Evolutionary conservation across 2,113 vertebrate species (phyloP), one percentile per base, ranked within the genome.

Genomic region (Petroica traversi): DNA sequence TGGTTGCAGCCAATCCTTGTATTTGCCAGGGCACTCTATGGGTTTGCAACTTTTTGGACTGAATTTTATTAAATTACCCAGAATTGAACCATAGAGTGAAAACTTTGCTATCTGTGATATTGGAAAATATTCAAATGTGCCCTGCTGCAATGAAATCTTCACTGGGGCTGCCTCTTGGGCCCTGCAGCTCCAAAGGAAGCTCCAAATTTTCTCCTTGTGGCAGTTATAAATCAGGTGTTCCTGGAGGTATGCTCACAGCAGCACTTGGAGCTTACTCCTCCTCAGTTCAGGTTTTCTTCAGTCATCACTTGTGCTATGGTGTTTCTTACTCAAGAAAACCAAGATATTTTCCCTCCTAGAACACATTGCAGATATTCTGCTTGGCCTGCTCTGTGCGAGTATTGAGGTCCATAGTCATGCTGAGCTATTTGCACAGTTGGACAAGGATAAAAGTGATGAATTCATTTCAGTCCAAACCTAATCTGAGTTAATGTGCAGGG

Each of bases 401-500:
- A 18, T 11, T 3, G 63, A 62, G 81, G 79, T 73, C 8, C 0
- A 0, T 0, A 7, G 71, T 66, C 54, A 29, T 8, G 5, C 41
- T 15, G 88, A 80, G 83, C 67, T 88, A 2, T 84, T 43, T 57
- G 75, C 85, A 26, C 55, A 18, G 63, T 59, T 90, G 79, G 86
- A 58, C 34, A 24, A 48, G 81, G 84, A 92, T 85, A 81, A 92
- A 84, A 86, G 87, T 69, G 71, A 9, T 36, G 67, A 94, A 90
- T 91, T 92, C 12, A 12, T 81, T 93, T 94, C 91, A 74, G 84
- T 76, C 64, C 74, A 38, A 40, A 66, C 75, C 88, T 92, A 88
- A 84, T 88, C 86, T 83, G 96, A 94, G 88, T 96, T 96, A 94
- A 95, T 38, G 89, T 87, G 90, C 93, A 69, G 88, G 67, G 74